Evolutionary conservation across 2,797 vertebrate genomes (phyloP), one percentile per base, ranked within the genome.

Genomic region (Lates japonicus): DNA sequence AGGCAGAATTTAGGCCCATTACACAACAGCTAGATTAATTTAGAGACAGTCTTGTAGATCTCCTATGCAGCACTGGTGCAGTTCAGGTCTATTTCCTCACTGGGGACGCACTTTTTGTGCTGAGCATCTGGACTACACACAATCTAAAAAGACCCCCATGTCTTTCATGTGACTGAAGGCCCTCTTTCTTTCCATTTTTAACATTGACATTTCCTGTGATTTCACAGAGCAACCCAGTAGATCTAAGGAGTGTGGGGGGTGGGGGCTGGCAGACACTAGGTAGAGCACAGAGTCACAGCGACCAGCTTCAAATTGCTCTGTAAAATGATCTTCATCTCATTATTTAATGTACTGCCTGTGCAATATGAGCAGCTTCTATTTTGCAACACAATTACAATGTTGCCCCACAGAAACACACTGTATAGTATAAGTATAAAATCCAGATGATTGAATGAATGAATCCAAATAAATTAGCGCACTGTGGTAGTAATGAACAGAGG

Each of bases 121-220:
- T 31, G 51, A 78, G 61, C 17, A 5, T 81, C 49, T 68, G 64
- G 63, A 71, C 63, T 61, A 35, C 42, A 52, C 61, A 81, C 74
- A 82, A 41, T 65, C 87, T 78, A 78, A 84, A 90, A 83, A 65
- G 74, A 86, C 64, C 78, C 60, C 52, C 61, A 25, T 41, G 74
- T 75, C 91, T 92, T 94, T 94, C 80, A 92, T 93, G 90, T 90
- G 85, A 81, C 76, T 80, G 81, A 78, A 72, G 82, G 76, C 58
- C 61, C 71, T 79, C 80, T 75, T 76, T 80, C n/a, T 90, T 92
- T 90, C 84, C 90, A 90, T 91, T 95, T 95, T 93, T 94, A 92
- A 92, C 83, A 74, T 80, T 94, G 93, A 94, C 93, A 94, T 95
- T 95, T 95, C 84, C 75, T 83, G 81, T 84, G 87, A 88, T 93